Evolutionary conservation across 1,140 invertebrate species (phyloP).

Genomic region (Seison nebaliae): DNA sequence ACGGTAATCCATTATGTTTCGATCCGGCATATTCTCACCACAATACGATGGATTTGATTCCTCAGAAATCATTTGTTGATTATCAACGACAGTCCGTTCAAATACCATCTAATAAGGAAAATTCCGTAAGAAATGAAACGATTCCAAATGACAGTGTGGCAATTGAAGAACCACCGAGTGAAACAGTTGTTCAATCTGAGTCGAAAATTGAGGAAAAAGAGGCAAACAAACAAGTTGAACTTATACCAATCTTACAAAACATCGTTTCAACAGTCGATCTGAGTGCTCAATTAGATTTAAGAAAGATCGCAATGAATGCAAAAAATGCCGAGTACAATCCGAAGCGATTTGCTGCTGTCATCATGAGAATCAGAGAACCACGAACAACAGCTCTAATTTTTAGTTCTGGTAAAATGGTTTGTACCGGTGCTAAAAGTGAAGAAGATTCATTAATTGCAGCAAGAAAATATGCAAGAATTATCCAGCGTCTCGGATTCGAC

Average conservation of each 20-base stretch:
- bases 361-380: slow-evolving; percentile 94
- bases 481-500: slow-evolving; percentile 84
- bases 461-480: slow-evolving; percentile 90
- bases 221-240: neutral
- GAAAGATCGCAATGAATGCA: slow-evolving; percentile 83
- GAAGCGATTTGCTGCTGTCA: slow-evolving; percentile 96
- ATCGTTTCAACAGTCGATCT: slow-evolving; percentile 89
- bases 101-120: too few species aligned
- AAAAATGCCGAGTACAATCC: slow-evolving; percentile 99
- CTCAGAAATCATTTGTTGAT: too few species aligned
- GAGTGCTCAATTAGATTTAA: slow-evolving; percentile 39
- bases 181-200: too few species aligned
- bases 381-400: slow-evolving; percentile 94
- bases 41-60: too few species aligned
- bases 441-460: slow-evolving; percentile 81
- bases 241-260: slow-evolving; percentile 15
- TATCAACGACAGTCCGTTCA: too few species aligned
- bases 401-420: slow-evolving; percentile 99
- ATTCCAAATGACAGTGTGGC: too few species aligned
- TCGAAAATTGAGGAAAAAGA: too few species aligned
- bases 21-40: too few species aligned
- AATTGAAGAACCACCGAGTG: too few species aligned
- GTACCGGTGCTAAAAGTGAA: slow-evolving; percentile 97
- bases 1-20: too few species aligned
- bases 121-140: too few species aligned